Evolutionary conservation across 1,140 invertebrate species (phyloP), one percentile per base, ranked within the genome.

Genomic region (Drosophila ogumai): DNA sequence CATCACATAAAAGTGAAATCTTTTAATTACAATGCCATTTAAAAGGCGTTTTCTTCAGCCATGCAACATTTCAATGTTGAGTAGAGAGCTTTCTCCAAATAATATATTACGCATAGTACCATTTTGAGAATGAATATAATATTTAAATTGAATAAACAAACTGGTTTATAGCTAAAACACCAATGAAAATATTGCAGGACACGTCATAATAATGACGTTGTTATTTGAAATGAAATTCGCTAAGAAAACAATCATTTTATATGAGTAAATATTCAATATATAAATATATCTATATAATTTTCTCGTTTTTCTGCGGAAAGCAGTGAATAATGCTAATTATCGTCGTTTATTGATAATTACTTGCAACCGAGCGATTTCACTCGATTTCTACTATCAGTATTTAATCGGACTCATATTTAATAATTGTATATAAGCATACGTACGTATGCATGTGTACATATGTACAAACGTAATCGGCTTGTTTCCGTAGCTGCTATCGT

Each of bases 1-100:
- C 84, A 71, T 85, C 65, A 80, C 49, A 61, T 36, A 50, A 79
- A 82, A 87, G 82, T 87, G 84, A 87, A 87, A 88, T 88, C 80
- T 64, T 68, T 32, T n/a, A 77, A 63, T 71, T 71, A 49, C 34
- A 72, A 34, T 4, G 41, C 25, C 22, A 32, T 55, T 8, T 47
- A 54, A n/a, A 63, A 55, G 49, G 59, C 13, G 40, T 49, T 38
- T 38, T 40, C 12, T 22, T 19, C 0, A 17, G 28, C 28, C 28
- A 6, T 12, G n/a, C 17, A 19, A n/a, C 25, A 28, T 15, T 13
- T 25, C 1, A 3, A 3, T n/a, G 22, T 49, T 28, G 1, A n/a
- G 15, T n/a, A 17, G 25, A 50, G 8, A 49, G n/a, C 47, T 49
- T 31, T 49, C 25, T 9, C 25, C 8, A 28, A 49, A 49, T n/a